Percentiles rank a stretch among this genome's conserved stretches.
Conservation (phyloP, 1,140 invertebrate genomes). For the Catajapyx aquilonaris region DNA sequence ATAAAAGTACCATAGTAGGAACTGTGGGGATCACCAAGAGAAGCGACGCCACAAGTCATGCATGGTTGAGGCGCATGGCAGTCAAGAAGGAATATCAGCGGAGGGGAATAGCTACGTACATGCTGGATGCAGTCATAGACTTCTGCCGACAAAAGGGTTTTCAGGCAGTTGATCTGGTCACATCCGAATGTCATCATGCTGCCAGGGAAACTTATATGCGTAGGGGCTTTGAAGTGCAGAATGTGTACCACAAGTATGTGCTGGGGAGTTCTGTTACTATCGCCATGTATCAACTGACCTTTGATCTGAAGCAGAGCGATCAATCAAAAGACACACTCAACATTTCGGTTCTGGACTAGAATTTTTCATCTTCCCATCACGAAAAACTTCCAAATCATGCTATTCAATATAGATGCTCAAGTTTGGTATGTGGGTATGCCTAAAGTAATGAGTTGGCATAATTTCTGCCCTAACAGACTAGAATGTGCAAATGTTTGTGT, state of each 20-base stretch:
- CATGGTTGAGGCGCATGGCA: slow-evolving; percentile 28
- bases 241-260: slow-evolving; percentile 27
- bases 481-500: too few species aligned
- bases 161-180: slow-evolving; percentile 22
- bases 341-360: too few species aligned
- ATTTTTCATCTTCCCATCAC: too few species aligned
- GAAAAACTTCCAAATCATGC: too few species aligned
- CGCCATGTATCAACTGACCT: slow-evolving; percentile 22
- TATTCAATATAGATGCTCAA: too few species aligned
- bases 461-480: too few species aligned
- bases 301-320: too few species aligned
- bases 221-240: slow-evolving; percentile 28
- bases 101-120: slow-evolving; percentile 22
- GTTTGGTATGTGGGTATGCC: too few species aligned
- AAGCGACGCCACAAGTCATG: slow-evolving; percentile 20
- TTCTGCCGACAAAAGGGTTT: slow-evolving; percentile 27
- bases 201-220: slow-evolving; percentile 26
- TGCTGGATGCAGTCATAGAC: slow-evolving; percentile 23
- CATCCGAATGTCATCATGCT: slow-evolving; percentile 27
- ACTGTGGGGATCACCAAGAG: slow-evolving; percentile 23
- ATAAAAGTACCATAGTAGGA: slow-evolving; percentile 25
- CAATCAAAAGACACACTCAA: too few species aligned
- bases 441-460: too few species aligned
- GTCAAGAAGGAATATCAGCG: slow-evolving; percentile 23
- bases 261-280: slow-evolving; percentile 22